These are phyloP conservation scores for Catalaphyllia jardinei DNA, from an alignment of 64 coral and sea anemone species.

Conservation along the genomic window DNA sequence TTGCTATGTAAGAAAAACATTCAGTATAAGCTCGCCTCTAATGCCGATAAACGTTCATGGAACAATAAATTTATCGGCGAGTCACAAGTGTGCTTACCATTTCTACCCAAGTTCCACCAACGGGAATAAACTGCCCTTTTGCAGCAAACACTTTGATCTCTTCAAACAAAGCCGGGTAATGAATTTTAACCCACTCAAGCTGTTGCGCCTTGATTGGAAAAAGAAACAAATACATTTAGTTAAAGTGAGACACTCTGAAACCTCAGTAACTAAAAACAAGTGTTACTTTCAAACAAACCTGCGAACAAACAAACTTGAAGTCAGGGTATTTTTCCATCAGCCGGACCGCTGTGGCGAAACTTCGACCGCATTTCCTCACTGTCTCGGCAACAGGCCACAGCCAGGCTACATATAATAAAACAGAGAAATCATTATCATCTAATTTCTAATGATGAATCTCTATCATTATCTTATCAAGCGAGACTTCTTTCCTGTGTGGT, in stretches of 20 bases:
- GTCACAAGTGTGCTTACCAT: constrained; percentile 63
- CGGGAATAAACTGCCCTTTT: constrained; percentile 92
- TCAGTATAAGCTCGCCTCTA: too few relatives aligned
- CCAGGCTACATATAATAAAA: constrained; percentile 73
- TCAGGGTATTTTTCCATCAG: constrained; percentile 97
- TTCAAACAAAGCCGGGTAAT: constrained; percentile 74
- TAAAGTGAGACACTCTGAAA: background rate
- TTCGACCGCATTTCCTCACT: constrained; percentile 92
- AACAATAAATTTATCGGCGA: background rate
- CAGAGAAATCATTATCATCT: background rate
- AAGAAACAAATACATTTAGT: background rate
- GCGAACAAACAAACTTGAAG: constrained; percentile 96
- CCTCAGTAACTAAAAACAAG: background rate
- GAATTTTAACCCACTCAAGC: constrained; percentile 87
- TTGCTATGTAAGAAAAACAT: too few relatives aligned
- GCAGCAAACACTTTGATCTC: constrained; percentile 73
- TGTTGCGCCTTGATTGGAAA: constrained; percentile 73
- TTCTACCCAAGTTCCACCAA: constrained; percentile 97
- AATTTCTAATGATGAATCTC: too few relatives aligned
- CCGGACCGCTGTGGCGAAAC: constrained; percentile 82
- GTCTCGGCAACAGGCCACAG: constrained; percentile 96
- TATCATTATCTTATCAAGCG: too few relatives aligned
- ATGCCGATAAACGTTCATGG: too few relatives aligned
- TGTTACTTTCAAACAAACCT: constrained; percentile 35
- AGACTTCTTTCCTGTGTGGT: too few relatives aligned